Percentiles rank a stretch among this genome's conserved stretches.
Evolutionary conservation across 2,888 invertebrate genomes (phyloP).

Genomic region (Leucophenga montana): DNA sequence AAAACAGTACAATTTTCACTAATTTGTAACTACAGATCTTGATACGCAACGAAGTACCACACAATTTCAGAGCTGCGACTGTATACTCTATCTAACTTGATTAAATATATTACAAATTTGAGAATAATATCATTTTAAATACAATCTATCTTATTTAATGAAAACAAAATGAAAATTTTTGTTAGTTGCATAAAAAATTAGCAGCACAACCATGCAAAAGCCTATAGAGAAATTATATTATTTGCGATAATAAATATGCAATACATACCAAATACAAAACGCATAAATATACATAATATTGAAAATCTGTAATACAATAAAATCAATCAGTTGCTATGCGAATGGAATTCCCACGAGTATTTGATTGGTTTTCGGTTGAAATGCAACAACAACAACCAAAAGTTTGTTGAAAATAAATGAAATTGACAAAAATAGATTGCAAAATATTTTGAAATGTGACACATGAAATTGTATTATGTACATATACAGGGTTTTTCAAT

Average conservation of each 20-base stretch:
- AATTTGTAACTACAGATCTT: too few relatives aligned
- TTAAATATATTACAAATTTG: too few relatives aligned
- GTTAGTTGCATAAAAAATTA: neutral
- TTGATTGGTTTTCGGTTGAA: constrained; percentile 55
- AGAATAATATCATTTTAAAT: too few relatives aligned
- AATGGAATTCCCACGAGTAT: constrained; percentile 61
- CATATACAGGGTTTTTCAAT: too few relatives aligned
- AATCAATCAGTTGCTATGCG: constrained; percentile 57
- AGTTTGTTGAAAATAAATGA: neutral
- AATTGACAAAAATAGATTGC: too few relatives aligned
- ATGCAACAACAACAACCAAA: constrained; percentile 35
- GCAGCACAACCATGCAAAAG: neutral
- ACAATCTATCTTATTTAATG: too few relatives aligned
- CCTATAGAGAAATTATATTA: neutral
- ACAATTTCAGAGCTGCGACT: too few relatives aligned
- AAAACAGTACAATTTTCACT: too few relatives aligned
- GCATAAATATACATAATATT: neutral
- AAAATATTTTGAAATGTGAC: constrained; percentile 9
- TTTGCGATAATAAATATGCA: too few relatives aligned
- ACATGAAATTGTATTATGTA: constrained; percentile 6
- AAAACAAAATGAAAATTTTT: constrained; percentile 17
- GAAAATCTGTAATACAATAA: constrained; percentile 36
- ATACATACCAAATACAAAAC: neutral
- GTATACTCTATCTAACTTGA: too few relatives aligned
- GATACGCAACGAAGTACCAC: too few relatives aligned